phyloP scores from a whole-genome alignment of 2,888 invertebrate genomes.

The Brachycybe producta region DNA sequence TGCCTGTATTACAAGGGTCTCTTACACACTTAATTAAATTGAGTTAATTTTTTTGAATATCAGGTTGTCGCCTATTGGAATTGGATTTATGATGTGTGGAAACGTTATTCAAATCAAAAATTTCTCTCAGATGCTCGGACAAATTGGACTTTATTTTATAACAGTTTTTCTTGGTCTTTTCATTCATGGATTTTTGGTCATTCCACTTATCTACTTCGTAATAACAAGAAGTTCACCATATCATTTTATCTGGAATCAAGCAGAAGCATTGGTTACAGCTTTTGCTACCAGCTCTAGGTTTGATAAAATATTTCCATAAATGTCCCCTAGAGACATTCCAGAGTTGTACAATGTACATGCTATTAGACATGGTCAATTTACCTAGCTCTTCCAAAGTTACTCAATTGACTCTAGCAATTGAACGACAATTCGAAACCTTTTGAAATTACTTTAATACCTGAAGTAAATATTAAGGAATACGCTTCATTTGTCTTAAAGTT shows the following conservation, averaged over 20 bases:
- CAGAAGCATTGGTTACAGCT: conserved; percentile 52
- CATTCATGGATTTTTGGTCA: conserved; percentile 46
- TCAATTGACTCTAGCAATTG: no score
- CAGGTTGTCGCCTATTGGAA: conserved; percentile 56
- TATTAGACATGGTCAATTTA: no score
- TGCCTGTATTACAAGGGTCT: no score
- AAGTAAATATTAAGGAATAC: no score
- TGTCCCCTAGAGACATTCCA: no score
- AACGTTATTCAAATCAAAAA: conserved; percentile 50
- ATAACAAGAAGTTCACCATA: conserved; percentile 46
- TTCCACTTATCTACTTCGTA: conserved; percentile 46
- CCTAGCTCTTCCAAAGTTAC: no score
- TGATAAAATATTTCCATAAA: no score
- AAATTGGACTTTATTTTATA: conserved; percentile 50
- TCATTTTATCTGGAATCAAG: conserved; percentile 44
- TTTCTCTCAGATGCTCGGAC: conserved; percentile 45
- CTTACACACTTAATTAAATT: neutral
- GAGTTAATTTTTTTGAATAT: conserved; percentile 26
- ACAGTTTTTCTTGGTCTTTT: conserved; percentile 41
- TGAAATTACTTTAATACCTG: no score
- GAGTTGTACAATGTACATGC: no score
- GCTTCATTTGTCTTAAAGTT: no score
- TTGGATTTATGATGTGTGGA: conserved; percentile 51
- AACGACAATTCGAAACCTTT: no score
- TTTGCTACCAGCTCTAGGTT: conserved; percentile 54